These are phyloP conservation scores for Hypanus sabinus DNA, from an alignment of 2,113 vertebrate genomes.

Conservation along the genomic window DNA sequence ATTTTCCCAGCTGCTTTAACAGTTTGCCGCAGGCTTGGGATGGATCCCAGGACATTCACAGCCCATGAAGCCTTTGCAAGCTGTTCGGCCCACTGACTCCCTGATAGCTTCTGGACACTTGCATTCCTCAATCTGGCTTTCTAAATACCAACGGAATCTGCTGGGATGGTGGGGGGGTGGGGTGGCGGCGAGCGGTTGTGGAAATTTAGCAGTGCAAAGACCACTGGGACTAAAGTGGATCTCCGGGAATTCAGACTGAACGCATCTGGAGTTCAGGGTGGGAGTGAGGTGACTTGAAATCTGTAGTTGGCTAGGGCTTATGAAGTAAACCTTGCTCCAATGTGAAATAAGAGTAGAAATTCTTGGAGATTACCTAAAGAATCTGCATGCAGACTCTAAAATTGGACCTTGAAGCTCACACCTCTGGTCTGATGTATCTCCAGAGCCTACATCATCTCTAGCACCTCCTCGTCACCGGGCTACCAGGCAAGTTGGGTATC, in stretches of 20 bases:
- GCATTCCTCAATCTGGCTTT: background rate
- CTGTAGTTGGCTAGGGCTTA: background rate
- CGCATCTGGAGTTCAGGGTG: background rate
- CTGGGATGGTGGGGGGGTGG: background rate
- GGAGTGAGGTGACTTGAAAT: background rate
- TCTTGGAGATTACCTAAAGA: background rate
- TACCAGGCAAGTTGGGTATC: background rate
- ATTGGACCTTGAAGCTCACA: background rate
- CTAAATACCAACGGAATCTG: background rate
- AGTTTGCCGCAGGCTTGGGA: background rate
- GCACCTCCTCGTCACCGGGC: background rate
- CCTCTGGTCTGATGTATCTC: background rate
- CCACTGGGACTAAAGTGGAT: background rate
- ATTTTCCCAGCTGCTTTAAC: background rate
- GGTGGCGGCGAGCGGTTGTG: background rate
- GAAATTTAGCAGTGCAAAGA: background rate
- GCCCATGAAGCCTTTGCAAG: too few species aligned
- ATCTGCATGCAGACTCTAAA: background rate
- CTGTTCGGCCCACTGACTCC: too few species aligned
- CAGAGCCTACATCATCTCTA: background rate
- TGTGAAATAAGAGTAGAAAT: background rate
- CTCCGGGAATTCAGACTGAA: background rate
- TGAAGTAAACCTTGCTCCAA: background rate
- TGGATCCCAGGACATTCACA: background rate
- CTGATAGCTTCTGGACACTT: background rate